Percentiles rank a stretch among this genome's conserved stretches.
Conservation (phyloP, 1,140 invertebrate species). For the Drosophila funebris region DNA sequence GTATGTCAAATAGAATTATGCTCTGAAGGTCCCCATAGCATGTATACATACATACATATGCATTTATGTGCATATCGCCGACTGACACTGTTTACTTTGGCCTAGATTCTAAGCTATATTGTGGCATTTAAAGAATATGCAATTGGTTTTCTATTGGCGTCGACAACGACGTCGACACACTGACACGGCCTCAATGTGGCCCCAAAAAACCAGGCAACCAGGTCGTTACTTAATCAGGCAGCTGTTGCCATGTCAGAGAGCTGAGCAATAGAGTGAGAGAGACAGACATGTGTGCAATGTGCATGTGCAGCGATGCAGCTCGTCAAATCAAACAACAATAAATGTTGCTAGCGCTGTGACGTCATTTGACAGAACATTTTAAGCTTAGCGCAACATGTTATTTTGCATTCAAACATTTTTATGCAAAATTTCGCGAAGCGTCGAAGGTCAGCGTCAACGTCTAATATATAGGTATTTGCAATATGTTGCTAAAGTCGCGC, state of each 20-base stretch:
- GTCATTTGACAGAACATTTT: conserved; percentile 51
- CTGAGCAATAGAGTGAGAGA: not conserved
- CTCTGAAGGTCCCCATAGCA: conserved; percentile 35
- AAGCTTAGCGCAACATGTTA: conserved; percentile 41
- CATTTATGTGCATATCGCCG: conserved; percentile 10
- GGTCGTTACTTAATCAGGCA: conserved; percentile 75
- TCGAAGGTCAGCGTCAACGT: conserved; percentile 32
- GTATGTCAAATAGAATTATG: conserved; percentile 54
- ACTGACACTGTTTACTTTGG: conserved; percentile 63
- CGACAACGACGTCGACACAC: conserved; percentile 59
- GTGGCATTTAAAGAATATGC: conserved; percentile 22
- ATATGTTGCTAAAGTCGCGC: conserved; percentile 35
- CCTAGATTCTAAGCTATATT: conserved; percentile 35
- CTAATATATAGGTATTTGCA: not conserved
- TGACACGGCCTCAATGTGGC: conserved; percentile 70
- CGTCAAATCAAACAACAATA: conserved; percentile 18
- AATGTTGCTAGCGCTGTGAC: conserved; percentile 67
- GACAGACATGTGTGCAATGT: conserved; percentile 19
- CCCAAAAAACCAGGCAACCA: conserved; percentile 64
- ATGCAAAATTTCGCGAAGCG: conserved; percentile 6
- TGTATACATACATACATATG: not conserved
- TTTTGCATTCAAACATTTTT: conserved; percentile 16
- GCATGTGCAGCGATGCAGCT: conserved; percentile 30
- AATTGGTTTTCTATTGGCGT: conserved; percentile 33
- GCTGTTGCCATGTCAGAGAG: conserved; percentile 46